Conservation (phyloP, 2,888 invertebrate species). For the Slavum lentiscoides region DNA sequence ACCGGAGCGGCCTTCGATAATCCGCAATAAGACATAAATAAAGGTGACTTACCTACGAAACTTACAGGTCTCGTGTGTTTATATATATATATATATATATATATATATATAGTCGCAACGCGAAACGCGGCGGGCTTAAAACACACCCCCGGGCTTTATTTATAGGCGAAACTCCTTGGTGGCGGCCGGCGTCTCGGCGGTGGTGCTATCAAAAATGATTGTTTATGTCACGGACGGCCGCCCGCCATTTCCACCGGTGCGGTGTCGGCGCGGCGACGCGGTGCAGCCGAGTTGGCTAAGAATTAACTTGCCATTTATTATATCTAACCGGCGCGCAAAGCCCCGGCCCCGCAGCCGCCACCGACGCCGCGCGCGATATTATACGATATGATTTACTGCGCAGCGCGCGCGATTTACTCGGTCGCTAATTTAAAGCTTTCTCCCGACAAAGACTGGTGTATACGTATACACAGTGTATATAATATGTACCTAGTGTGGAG, state of each 20-base stretch:
- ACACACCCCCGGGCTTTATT: constrained; percentile 52
- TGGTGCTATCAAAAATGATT: constrained; percentile 51
- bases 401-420: constrained; percentile 17
- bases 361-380: constrained; percentile 35
- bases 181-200: constrained; percentile 3
- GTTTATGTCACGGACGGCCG: constrained; percentile 47
- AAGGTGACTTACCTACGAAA: constrained; percentile 55
- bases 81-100: background rate
- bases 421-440: constrained; percentile 53
- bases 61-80: constrained; percentile 16
- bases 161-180: constrained; percentile 49
- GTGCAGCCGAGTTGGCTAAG: constrained; percentile 30
- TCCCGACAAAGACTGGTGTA: constrained; percentile 19
- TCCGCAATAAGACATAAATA: constrained; percentile 58
- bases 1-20: constrained; percentile 56
- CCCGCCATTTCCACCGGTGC: background rate
- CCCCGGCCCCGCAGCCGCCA: background rate
- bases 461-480: background rate
- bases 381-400: constrained; percentile 48
- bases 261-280: background rate
- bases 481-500: no score
- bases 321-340: constrained; percentile 47
- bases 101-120: background rate
- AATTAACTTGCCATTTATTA: constrained; percentile 50
- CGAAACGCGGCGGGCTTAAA: constrained; percentile 39